Base-by-base conservation (phyloP, 2,113 vertebrate genomes). In the Pycnonotus jocosus region DNA sequence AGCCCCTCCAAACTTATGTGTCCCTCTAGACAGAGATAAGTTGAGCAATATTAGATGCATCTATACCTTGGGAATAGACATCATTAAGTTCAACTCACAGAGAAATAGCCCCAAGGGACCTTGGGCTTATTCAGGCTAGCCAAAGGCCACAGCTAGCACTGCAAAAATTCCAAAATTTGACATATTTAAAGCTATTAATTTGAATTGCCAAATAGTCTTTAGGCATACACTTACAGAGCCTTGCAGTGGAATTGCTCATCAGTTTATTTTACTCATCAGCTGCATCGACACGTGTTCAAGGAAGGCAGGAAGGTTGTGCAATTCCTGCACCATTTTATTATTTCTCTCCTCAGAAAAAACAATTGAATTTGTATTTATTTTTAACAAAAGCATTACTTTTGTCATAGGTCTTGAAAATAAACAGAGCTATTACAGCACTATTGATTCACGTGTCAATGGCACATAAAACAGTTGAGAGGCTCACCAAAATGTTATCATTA, bases 21-120 rank as follows among this genome's bases (percentile, higher is more conserved):
- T 86, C 93, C 91, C 88, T 86, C 65, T 86, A 92, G 96, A 95
- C 56, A 71, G 88, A 97, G 92, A 95, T 94, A 95, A 95, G 94
- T 85, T 40, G 74, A 91, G 91, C 58, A 69, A 83, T 38, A 28
- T 79, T 78, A 94, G 76, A 93, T 81, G 53, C 88, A 94, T 92
- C 76, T 81, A 28, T 80, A 95, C 81, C 88, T 97, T 91, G 92
- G 93, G 96, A 96, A 93, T 88, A 95, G 85, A 80, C 88, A 96
- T 90, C 92, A 65, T 86, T 81, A 57, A 93, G 79, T 86, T 94
- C 92, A 96, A 60, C 83, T 93, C 79, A 73, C 54, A 84, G 65
- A 96, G 88, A 92, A 95, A 83, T 22, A 90, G 81, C 71, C 81
- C 47, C 90, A 64, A 2, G 57, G 65, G 92, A 66, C 66, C 25